Conservation (phyloP, 2,113 vertebrate species). For the Scalopus aquaticus region DNA sequence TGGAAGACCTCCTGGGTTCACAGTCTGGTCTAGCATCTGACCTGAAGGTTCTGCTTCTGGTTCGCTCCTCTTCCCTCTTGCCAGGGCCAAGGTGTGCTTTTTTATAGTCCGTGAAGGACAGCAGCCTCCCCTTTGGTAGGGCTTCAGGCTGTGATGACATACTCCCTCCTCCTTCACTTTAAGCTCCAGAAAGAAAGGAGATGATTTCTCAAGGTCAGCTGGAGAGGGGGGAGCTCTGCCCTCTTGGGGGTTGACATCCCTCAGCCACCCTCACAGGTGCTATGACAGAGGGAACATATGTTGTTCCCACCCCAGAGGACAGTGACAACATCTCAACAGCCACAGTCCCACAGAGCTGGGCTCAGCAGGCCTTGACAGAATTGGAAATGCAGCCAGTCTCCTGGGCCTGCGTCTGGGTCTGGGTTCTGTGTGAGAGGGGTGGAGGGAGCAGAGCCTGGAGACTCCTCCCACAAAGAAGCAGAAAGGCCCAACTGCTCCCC, state of each 20-base stretch:
- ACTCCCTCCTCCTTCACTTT: neutral
- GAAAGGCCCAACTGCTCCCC: neutral
- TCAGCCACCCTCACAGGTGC: slow-evolving; percentile 54
- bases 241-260: slow-evolving; percentile 33
- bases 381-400: neutral
- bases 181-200: neutral
- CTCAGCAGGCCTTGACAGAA: slow-evolving; percentile 26
- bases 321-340: slow-evolving; percentile 29
- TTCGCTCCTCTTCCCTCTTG: neutral
- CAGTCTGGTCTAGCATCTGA: neutral
- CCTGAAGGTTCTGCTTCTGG: neutral
- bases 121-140: neutral
- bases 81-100: neutral
- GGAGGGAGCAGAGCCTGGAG: neutral
- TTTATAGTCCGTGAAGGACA: neutral
- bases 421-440: neutral
- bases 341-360: slow-evolving; percentile 19
- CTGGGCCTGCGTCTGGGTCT: neutral
- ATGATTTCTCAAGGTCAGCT: slow-evolving; percentile 51
- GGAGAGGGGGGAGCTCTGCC: neutral
- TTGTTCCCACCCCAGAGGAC: slow-evolving; percentile 1
- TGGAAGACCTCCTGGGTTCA: neutral
- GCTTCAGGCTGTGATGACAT: neutral
- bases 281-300: slow-evolving; percentile 64
- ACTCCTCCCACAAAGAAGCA: neutral